Percentiles rank a stretch among this genome's conserved stretches.
These are phyloP conservation scores for Mayetiola destructor DNA, from an alignment of 2,888 invertebrate species.

Conservation along the genomic window DNA sequence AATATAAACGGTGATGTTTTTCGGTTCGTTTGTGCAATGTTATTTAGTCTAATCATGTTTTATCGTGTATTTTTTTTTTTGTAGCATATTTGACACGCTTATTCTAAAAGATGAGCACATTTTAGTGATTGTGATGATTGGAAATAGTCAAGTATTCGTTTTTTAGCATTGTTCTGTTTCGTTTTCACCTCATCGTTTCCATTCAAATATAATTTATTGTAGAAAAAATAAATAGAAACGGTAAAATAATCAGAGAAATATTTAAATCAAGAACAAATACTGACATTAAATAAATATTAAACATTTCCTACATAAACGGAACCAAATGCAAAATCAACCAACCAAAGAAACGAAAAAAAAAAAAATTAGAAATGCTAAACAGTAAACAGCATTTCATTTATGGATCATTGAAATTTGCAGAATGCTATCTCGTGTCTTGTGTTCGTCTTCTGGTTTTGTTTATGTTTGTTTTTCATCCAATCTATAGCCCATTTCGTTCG, in stretches of 20 bases:
- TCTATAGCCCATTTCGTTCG: not conserved
- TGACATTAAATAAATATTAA: constrained; percentile 1
- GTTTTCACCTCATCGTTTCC: not conserved
- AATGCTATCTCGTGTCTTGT: too few relatives aligned
- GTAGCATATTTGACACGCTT: too few relatives aligned
- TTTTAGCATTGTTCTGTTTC: not conserved
- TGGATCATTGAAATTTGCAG: too few relatives aligned
- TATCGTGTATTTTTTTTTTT: not conserved
- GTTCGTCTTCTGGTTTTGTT: not conserved
- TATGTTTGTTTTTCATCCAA: not conserved
- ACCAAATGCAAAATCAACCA: too few relatives aligned
- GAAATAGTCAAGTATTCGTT: too few relatives aligned
- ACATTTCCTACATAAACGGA: not conserved
- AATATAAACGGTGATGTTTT: not conserved
- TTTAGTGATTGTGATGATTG: too few relatives aligned
- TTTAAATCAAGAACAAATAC: constrained; percentile 12
- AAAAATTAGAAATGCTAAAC: too few relatives aligned
- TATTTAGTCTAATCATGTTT: constrained; percentile 11
- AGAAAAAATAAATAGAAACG: not conserved
- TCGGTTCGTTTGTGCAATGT: constrained; percentile 6
- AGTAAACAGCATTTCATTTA: too few relatives aligned
- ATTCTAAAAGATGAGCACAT: too few relatives aligned
- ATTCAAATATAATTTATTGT: constrained; percentile 6
- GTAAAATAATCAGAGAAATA: constrained; percentile 1
- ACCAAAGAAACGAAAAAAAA: not conserved